Conservation (phyloP, 2,888 invertebrate species). For the Acanthoscelides obtectus region DNA sequence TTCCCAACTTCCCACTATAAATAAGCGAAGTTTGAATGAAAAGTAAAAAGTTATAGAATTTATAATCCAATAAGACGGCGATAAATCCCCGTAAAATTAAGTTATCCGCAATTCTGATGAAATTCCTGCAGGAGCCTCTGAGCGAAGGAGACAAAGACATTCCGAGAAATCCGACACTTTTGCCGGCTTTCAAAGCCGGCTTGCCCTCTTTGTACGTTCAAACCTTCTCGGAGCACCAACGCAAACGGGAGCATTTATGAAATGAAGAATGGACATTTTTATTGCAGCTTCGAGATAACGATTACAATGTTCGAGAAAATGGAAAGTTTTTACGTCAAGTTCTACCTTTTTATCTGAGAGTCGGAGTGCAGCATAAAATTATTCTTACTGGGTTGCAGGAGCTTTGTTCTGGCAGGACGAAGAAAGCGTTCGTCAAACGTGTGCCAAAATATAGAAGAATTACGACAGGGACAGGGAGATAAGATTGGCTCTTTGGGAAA, state of each 20-base stretch:
- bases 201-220: not conserved
- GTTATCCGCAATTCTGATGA: slow-evolving; percentile 8
- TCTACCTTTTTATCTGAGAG: too few species aligned
- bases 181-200: not conserved
- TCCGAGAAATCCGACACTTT: not conserved
- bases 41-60: slow-evolving; percentile 12
- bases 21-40: not conserved
- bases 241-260: not conserved
- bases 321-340: not conserved
- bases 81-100: slow-evolving; percentile 19
- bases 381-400: too few species aligned
- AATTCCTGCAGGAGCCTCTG: not conserved
- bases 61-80: slow-evolving; percentile 15
- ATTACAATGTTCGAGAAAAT: not conserved
- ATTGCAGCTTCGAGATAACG: not conserved
- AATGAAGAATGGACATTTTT: not conserved
- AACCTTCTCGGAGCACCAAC: not conserved
- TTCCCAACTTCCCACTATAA: not conserved
- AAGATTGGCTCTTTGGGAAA: too few species aligned
- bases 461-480: too few species aligned
- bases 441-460: too few species aligned
- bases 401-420: too few species aligned
- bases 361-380: too few species aligned
- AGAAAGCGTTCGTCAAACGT: too few species aligned
- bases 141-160: not conserved